Base-by-base conservation (phyloP, 2,888 invertebrate genomes). In the Spodoptera exigua region DNA sequence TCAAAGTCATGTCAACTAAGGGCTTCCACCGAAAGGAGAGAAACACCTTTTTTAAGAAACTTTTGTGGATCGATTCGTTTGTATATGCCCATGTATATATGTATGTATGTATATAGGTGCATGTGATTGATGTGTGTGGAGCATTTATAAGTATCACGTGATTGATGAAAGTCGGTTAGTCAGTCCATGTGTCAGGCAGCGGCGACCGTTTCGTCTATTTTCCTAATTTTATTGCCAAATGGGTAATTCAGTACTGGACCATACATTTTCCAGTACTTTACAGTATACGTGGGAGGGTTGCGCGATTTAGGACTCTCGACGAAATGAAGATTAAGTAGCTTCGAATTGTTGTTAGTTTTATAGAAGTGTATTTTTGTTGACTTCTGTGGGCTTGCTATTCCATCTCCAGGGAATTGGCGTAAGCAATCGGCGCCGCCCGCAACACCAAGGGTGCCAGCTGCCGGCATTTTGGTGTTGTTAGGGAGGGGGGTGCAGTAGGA, bases 1-100 rank as follows among this genome's bases (percentile, higher is more conserved):
- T 89, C 88, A 89, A 87, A 88, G 84, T 87, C 84, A 83, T 81
- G 85, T 87, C 87, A 85, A 80, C 80, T 74, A 69, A 76, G 75
- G 68, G 78, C 73, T 79, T 79, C 76, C 67, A 74, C 60, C 67
- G 74, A 78, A 79, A 72, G 64, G 78, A 79, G 75, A 77, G 78
- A 80, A 80, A 83, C 84, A 85, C 74, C 83, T 86, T 83, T 18
- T 85, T 86, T 79, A 78, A 78, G 83, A 83, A 85, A 87, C 80
- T 82, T 85, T 76, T 77, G 74, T 70, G 66, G 81, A 84, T 86
- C 82, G 82, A 84, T 83, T 74, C 71, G 49, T 61, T 12, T 59
- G 65, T 73, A 49, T 27, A 27, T 27, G 7, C 27, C 27, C n/a
- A n/a, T n/a, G n/a, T n/a, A n/a, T 44, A 43, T 17, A 54, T 48